A percentile compares a stretch with the other conserved stretches of the same genome.
Evolutionary conservation across 1,140 invertebrate genomes (phyloP).

Genomic region (Drosophila seguyi): DNA sequence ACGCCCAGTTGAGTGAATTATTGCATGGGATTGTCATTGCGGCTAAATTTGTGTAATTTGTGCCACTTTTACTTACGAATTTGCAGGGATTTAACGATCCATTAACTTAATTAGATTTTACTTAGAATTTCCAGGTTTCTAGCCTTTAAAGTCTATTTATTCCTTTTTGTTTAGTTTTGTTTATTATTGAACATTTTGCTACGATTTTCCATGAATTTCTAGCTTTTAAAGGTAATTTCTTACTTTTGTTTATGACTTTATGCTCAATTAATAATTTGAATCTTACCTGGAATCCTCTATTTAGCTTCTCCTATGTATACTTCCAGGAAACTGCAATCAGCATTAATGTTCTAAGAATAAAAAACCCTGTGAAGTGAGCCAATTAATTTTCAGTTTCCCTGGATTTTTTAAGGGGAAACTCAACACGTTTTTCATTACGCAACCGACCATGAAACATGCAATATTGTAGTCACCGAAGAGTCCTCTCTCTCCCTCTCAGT

Average conservation of each 20-base stretch:
- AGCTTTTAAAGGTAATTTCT: background rate
- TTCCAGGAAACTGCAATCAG: constrained; percentile 2
- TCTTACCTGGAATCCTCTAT: background rate
- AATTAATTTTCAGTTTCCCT: constrained; percentile 6
- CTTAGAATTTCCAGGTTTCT: too few relatives aligned
- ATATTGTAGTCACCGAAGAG: background rate
- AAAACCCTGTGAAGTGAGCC: background rate
- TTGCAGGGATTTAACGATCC: background rate
- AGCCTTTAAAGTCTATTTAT: background rate
- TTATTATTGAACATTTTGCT: background rate
- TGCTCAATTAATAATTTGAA: background rate
- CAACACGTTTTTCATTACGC: constrained; percentile 4
- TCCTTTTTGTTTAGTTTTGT: too few relatives aligned
- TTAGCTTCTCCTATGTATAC: background rate
- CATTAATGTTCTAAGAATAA: background rate
- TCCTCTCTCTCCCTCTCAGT: background rate
- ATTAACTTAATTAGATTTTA: constrained; percentile 13
- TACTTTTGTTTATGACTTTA: background rate
- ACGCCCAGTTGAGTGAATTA: constrained; percentile 44
- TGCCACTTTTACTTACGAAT: background rate
- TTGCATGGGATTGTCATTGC: constrained; percentile 26
- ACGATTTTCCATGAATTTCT: background rate
- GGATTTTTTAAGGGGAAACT: constrained; percentile 1
- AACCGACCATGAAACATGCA: constrained; percentile 1
- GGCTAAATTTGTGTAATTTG: constrained; percentile 7